phyloP scores from a whole-genome alignment of 2,113 vertebrate genomes.

The Pelmatolapia mariae region DNA sequence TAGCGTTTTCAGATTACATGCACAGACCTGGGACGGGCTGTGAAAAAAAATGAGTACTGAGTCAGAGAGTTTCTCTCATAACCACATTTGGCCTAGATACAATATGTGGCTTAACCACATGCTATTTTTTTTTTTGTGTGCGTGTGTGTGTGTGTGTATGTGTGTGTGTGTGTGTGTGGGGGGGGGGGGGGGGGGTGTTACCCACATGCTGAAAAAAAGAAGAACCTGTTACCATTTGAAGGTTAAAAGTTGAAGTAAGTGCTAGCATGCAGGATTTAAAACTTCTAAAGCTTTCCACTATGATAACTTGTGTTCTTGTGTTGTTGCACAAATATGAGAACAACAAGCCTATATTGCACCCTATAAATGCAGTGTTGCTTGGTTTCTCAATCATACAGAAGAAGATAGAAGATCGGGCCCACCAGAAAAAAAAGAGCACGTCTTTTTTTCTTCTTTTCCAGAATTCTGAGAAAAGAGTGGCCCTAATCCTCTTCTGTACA shows the following conservation, averaged over 20 bases:
- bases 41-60: too few relatives aligned
- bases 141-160: too few relatives aligned
- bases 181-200: too few relatives aligned
- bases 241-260: neutral
- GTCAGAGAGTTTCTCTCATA: too few relatives aligned
- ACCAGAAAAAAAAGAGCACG: neutral
- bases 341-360: neutral
- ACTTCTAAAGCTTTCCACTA: neutral
- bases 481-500: neutral
- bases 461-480: neutral
- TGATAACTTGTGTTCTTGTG: neutral
- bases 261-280: neutral
- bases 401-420: neutral
- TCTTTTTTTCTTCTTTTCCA: neutral
- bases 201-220: neutral
- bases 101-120: too few relatives aligned
- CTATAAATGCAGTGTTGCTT: neutral
- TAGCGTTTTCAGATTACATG: too few relatives aligned
- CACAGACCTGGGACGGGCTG: too few relatives aligned
- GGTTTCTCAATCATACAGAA: neutral
- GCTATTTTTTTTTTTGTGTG: too few relatives aligned
- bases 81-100: too few relatives aligned
- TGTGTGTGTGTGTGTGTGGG: too few relatives aligned
- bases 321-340: neutral
- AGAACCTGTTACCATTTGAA: neutral